Base-by-base conservation (phyloP, 2,797 vertebrate genomes). In the Hypotaenidia okinawae region DNA sequence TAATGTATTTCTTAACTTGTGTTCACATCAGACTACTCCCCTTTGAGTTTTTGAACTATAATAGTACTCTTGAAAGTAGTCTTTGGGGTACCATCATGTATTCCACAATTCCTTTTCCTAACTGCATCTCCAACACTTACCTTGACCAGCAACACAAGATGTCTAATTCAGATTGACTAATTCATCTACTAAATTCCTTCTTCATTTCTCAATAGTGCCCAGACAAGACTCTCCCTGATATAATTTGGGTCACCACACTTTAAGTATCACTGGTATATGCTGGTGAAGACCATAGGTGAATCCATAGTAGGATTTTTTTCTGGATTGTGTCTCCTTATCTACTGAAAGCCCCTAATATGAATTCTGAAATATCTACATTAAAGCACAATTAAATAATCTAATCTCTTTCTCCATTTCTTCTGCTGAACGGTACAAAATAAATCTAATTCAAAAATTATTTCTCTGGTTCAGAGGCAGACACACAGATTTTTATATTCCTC, bases 391-490 rank as follows among this genome's bases (percentile, higher is more conserved):
- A 80, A 89, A 95, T 82, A 90, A 94, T 90, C 70, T 78, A 89
- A 94, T 94, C 0, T 87, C 66, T 89, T 90, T 70, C 61, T 92
- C 64, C 25, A 54, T 92, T 49, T 95, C 32, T 91, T 16, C 52
- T 89, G 28, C 39, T 21, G 35, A 94, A 92, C 62, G 51, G 43
- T 35, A 88, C 37, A 83, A 37, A 92, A 87, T 41, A 92, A 96
- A 96, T 94, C 72, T 94, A 96, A 95, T 96, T 93, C 79, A 89
- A 84, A 78, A 58, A 78, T 69, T 87, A 78, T 94, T 83, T 85
- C 43, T 87, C 25, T 84, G 25, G 17, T 87, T 93, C 91, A 83
- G 90, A 92, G 69, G 28, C 73, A 93, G 62, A 80, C 64, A 51
- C 54, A 75, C 13, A 73, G 39, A 63, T 76, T 94, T 92, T 75